A percentile compares a stretch with the other conserved stretches of the same genome.
Evolutionary conservation across 1,140 invertebrate species (phyloP).

Genomic region (Bombus turneri): DNA sequence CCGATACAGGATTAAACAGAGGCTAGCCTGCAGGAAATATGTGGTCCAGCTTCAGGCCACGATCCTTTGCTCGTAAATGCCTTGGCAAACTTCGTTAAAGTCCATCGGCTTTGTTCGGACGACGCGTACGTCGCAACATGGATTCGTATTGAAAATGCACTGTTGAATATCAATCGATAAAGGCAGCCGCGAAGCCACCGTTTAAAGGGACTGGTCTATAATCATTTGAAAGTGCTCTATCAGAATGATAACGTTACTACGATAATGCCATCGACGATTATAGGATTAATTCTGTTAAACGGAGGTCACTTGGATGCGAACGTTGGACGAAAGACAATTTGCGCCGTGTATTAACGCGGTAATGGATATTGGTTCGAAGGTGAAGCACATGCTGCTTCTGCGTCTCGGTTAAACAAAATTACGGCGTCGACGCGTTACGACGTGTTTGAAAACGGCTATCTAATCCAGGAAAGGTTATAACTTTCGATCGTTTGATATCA

Average conservation of each 20-base stretch:
- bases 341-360: conserved; percentile 18
- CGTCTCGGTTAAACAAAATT: background rate
- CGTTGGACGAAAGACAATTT: conserved; percentile 19
- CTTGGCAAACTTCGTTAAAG: conserved; percentile 55
- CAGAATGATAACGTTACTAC: conserved; percentile 22
- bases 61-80: conserved; percentile 39
- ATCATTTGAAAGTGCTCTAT: conserved; percentile 19
- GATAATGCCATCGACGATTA: conserved; percentile 35
- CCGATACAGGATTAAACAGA: too few relatives aligned
- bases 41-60: background rate
- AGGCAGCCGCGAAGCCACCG: background rate
- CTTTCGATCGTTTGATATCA: too few relatives aligned
- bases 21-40: too few relatives aligned
- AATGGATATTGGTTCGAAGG: conserved; percentile 19
- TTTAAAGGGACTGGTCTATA: conserved; percentile 14
- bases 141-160: conserved; percentile 40
- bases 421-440: background rate
- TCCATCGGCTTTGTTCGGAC: conserved; percentile 28
- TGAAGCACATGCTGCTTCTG: background rate
- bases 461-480: too few relatives aligned
- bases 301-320: conserved; percentile 12
- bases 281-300: conserved; percentile 26
- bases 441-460: background rate
- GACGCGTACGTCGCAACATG: background rate
- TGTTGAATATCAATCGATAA: conserved; percentile 25